Base-by-base conservation (phyloP, 2,888 invertebrate genomes). In the Meganola albula region DNA sequence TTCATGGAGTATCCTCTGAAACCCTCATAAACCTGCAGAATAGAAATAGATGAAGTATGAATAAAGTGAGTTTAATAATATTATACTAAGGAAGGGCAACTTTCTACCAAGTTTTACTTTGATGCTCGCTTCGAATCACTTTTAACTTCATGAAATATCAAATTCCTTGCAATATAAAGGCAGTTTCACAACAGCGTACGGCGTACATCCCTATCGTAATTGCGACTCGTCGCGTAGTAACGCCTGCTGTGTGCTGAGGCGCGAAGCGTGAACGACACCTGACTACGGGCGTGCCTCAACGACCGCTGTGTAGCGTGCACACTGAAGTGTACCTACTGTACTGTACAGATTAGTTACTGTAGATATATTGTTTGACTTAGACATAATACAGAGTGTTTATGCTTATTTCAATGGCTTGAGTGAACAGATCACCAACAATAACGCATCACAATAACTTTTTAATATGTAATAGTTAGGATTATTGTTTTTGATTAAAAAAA, bases 231-330 rank as follows among this genome's bases (percentile, higher is more conserved):
- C 48, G 59, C 52, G 18, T 59, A 51, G 66, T 52, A 57, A 64
- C 61, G 46, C 45, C 41, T 14, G 39, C 33, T 51, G 53, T 48
- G 58, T 50, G 51, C 37, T 40, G 53, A 53, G 30, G 57, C 60
- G 53, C 52, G 56, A 63, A 66, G 55, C 67, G 63, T 67, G 56
- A 69, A 64, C 59, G 58, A 60, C 67, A 67, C 63, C 67, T 63
- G 65, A 48, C 55, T 49, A 34, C 42, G 44, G 41, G 40, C 44
- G 39, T 29, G 34, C 37, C 32, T 31, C 39, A 29, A 25, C 43
- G 25, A 33, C 40, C 38, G 30, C 37, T 31, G 10, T 25, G 25
- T 27, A 27, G 36, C 35, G 36, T 45, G 30, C 40, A 34, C 24
- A 36, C 31, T 14, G 24, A 11, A 26, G 4, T 16, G 4, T 16